A percentile compares a stretch with the other conserved stretches of the same genome.
phyloP scores from a whole-genome alignment of 2,113 vertebrate genomes.

The Patagioenas fasciata region DNA sequence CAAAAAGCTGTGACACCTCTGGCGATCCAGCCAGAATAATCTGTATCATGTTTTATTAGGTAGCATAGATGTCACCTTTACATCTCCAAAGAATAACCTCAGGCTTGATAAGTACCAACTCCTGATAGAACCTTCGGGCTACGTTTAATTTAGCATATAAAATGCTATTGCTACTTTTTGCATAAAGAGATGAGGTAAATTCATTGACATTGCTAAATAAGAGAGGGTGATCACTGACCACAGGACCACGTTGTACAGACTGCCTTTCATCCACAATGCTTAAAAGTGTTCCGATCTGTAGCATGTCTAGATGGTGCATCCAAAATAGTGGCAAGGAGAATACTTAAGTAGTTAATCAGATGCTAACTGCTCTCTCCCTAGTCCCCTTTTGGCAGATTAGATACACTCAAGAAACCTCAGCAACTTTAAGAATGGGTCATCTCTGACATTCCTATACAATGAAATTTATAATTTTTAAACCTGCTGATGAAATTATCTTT shows the following conservation, averaged over 20 bases:
- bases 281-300: neutral
- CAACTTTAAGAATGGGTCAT: neutral
- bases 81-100: neutral
- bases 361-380: neutral
- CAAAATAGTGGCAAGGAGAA: neutral
- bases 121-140: neutral
- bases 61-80: neutral
- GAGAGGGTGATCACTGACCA: neutral
- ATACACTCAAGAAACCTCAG: neutral
- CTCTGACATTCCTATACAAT: neutral
- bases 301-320: fast-evolving
- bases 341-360: neutral
- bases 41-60: neutral
- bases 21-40: neutral
- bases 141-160: neutral
- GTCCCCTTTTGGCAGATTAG: neutral
- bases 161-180: neutral
- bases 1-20: neutral
- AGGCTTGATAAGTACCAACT: neutral
- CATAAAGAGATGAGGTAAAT: neutral
- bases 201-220: neutral
- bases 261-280: neutral
- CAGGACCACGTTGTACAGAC: neutral
- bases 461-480: neutral
- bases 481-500: neutral